Evolutionary conservation across 2,113 vertebrate genomes (phyloP).

Genomic region (Scomber colias): DNA sequence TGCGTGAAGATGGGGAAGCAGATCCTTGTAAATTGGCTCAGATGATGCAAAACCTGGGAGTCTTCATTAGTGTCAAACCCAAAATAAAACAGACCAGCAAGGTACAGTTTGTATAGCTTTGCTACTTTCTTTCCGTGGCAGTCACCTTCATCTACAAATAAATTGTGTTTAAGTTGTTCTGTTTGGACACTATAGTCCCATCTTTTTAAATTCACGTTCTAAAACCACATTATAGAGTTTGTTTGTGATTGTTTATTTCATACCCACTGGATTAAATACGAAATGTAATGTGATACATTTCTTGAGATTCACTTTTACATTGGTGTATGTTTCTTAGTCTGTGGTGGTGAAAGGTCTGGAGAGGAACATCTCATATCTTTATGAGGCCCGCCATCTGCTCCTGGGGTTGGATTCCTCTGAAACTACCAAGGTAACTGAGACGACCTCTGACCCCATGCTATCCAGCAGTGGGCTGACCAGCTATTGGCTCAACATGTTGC

Average conservation of each 20-base stretch:
- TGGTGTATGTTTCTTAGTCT: slow-evolving; percentile 75
- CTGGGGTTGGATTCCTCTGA: slow-evolving; percentile 81
- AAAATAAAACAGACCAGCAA: slow-evolving; percentile 87
- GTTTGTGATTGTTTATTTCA: slow-evolving; percentile 8
- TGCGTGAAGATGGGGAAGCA: slow-evolving; percentile 83
- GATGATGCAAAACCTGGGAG: slow-evolving; percentile 86
- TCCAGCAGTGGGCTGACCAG: slow-evolving; percentile 69
- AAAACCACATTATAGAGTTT: background rate
- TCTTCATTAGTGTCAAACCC: slow-evolving; percentile 87
- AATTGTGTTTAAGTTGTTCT: background rate
- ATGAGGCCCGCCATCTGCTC: slow-evolving; percentile 82
- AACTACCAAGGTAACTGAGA: slow-evolving; percentile 61
- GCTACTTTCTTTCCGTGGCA: slow-evolving; percentile 18
- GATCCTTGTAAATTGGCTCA: slow-evolving; percentile 80
- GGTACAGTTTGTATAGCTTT: slow-evolving; percentile 63
- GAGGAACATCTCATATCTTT: slow-evolving; percentile 82
- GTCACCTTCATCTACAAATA: background rate
- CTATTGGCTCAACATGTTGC: slow-evolving; percentile 84
- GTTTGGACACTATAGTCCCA: background rate
- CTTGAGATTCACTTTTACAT: slow-evolving; percentile 12
- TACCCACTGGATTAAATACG: background rate
- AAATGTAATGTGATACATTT: slow-evolving; percentile 25
- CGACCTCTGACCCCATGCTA: slow-evolving; percentile 68
- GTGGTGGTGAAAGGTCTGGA: slow-evolving; percentile 88
- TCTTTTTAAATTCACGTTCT: slow-evolving; percentile 9